Base-by-base conservation (phyloP, 2,797 vertebrate genomes). In the Zenarchopterus dispar region DNA sequence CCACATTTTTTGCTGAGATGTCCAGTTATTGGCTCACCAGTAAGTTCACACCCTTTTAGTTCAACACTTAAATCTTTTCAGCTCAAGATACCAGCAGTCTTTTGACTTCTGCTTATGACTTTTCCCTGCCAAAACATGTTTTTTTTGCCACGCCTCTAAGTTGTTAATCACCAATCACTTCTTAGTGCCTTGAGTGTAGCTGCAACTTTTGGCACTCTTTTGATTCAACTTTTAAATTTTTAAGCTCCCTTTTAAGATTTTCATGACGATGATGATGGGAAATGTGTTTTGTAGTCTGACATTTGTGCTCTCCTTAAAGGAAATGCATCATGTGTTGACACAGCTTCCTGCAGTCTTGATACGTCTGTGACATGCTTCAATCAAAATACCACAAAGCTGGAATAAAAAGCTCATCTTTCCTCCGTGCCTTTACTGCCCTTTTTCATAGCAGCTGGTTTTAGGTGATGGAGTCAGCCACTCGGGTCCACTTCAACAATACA, bases 1-100 rank as follows among this genome's bases (percentile, higher is more conserved):
- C 42, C 39, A 69, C 56, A 70, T 8, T 50, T 73, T 55, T 62
- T 67, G 52, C 67, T 24, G 77, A 82, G 62, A 60, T 67, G 75
- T 75, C 80, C 66, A 23, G 62, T 10, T 55, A 60, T 75, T 18
- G 64, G 56, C 80, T 70, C 60, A 2, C 23, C 43, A n/a, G 50
- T 44, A 73, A 68, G 67, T 62, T 77, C 61, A 6, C 17, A 4
- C 43, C 61, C 59, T 57, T n/a, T 75, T 47, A 48, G 45, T 61
- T 55, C 62, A 41, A 58, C 59, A 45, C 56, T 8, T 70, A 72
- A 71, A 33, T 69, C 41, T 62, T 49, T 52, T 49, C 45, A 62
- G 31, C 73, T 67, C 60, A 39, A 39, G 48, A 48, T 39, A 53
- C 66, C 71, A 63, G 46, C 6, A 63, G 39, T 58, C 21, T 17